Evolutionary conservation across 1,140 invertebrate genomes (phyloP).

Genomic region (Aphelenchoides avenae): DNA sequence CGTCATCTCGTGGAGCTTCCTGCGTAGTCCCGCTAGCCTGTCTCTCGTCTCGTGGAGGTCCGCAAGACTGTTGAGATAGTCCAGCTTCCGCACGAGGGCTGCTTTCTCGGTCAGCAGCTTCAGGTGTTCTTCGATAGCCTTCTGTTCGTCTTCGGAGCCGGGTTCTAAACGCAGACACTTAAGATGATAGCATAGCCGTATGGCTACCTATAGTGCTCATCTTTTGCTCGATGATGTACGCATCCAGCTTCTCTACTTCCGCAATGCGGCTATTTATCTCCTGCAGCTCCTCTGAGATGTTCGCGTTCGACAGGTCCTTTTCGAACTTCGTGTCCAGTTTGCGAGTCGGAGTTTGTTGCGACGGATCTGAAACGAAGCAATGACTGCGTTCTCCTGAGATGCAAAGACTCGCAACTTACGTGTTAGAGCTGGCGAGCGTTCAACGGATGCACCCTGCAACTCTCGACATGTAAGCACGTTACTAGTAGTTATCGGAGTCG

Average conservation of each 20-base stretch:
- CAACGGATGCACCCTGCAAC: no score
- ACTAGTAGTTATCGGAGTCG: no score
- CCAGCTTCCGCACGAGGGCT: slow-evolving; percentile 28
- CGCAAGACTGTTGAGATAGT: slow-evolving; percentile 34
- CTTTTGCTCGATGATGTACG: slow-evolving; percentile 10
- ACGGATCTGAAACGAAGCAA: not conserved
- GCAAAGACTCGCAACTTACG: no score
- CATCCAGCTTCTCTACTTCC: slow-evolving; percentile 25
- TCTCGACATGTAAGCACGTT: no score
- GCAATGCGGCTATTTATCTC: slow-evolving; percentile 25
- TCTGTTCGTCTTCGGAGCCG: slow-evolving; percentile 24
- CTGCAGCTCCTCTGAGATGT: slow-evolving; percentile 26
- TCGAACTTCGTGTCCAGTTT: slow-evolving; percentile 9
- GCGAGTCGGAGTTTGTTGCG: slow-evolving; percentile 13
- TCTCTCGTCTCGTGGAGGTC: slow-evolving; percentile 19
- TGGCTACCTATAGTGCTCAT: slow-evolving; percentile 18
- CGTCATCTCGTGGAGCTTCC: not conserved
- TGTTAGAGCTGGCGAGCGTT: no score
- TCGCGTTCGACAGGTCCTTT: slow-evolving; percentile 16
- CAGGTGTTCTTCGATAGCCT: slow-evolving; percentile 12
- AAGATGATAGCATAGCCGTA: no score
- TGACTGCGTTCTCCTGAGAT: no score
- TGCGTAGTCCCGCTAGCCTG: slow-evolving; percentile 12
- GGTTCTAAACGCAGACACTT: no score
- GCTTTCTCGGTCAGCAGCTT: slow-evolving; percentile 34